phyloP scores from a whole-genome alignment of 2,113 vertebrate genomes.

The Vimba vimba region DNA sequence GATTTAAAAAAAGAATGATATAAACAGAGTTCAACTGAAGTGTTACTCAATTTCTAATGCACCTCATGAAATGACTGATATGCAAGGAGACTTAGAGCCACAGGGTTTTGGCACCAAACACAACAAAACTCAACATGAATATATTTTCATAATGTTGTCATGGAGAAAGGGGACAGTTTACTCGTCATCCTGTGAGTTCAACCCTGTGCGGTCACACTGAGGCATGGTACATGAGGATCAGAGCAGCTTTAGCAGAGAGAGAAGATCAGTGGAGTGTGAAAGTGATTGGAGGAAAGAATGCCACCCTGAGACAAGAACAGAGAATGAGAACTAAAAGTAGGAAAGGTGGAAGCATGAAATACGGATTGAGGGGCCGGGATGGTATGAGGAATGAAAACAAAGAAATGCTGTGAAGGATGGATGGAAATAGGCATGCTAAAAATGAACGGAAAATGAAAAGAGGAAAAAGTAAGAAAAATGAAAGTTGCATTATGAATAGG shows the following conservation, averaged over 20 bases:
- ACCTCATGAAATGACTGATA: not conserved
- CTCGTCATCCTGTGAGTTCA: not conserved
- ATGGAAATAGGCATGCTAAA: slow-evolving; percentile 16
- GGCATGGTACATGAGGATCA: not conserved
- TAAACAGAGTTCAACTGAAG: not conserved
- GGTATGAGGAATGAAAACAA: slow-evolving; percentile 13
- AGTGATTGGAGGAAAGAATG: slow-evolving; percentile 33
- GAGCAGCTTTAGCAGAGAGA: not conserved
- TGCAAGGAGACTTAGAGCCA: not conserved
- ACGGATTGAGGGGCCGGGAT: not conserved
- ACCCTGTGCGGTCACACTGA: not conserved
- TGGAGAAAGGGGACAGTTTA: not conserved
- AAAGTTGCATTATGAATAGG: slow-evolving; percentile 38
- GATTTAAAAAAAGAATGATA: not conserved
- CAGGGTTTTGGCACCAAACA: not conserved
- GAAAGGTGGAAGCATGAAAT: slow-evolving; percentile 5
- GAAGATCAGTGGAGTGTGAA: slow-evolving; percentile 29
- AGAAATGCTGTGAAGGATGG: not conserved
- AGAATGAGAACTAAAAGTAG: slow-evolving; percentile 6
- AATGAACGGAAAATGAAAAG: slow-evolving; percentile 19
- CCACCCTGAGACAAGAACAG: slow-evolving; percentile 24
- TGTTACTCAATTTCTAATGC: not conserved
- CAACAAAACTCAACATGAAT: slow-evolving; percentile 5
- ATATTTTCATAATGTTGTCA: not conserved
- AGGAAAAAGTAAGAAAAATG: slow-evolving; percentile 5